phyloP scores from a whole-genome alignment of 2,113 vertebrate species.

The Charadrius vociferus region DNA sequence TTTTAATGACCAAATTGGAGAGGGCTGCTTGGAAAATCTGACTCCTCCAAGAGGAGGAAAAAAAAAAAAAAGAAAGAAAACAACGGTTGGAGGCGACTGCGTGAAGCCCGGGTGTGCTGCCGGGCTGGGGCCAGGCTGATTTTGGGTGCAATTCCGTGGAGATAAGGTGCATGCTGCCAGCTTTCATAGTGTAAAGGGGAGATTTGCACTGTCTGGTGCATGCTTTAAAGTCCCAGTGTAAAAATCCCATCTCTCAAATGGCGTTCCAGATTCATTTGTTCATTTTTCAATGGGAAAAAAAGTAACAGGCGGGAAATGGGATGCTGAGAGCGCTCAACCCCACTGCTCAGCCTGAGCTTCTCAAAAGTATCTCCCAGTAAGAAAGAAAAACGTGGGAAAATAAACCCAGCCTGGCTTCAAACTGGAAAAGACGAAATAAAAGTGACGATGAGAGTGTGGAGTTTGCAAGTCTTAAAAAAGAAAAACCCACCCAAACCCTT shows the following conservation, averaged over 20 bases:
- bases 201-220: not conserved
- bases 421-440: not conserved
- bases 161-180: not conserved
- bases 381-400: not conserved
- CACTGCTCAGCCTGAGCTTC: accelerated
- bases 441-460: not conserved
- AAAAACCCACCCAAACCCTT: too few relatives aligned
- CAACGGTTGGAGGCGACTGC: accelerated
- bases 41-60: not conserved
- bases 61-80: not conserved
- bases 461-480: not conserved
- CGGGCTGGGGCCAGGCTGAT: not conserved
- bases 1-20: not conserved
- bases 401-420: not conserved
- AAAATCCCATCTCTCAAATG: not conserved
- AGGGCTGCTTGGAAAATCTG: not conserved
- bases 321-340: not conserved
- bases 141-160: not conserved
- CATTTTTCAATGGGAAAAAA: not conserved
- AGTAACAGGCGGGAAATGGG: not conserved
- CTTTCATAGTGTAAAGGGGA: accelerated
- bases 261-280: accelerated
- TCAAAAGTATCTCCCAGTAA: not conserved
- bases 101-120: not conserved
- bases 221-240: not conserved